A percentile compares a stretch with the other conserved stretches of the same genome.
Evolutionary conservation across 2,797 vertebrate species (phyloP).

Genomic region (Cossypha niveicapilla): DNA sequence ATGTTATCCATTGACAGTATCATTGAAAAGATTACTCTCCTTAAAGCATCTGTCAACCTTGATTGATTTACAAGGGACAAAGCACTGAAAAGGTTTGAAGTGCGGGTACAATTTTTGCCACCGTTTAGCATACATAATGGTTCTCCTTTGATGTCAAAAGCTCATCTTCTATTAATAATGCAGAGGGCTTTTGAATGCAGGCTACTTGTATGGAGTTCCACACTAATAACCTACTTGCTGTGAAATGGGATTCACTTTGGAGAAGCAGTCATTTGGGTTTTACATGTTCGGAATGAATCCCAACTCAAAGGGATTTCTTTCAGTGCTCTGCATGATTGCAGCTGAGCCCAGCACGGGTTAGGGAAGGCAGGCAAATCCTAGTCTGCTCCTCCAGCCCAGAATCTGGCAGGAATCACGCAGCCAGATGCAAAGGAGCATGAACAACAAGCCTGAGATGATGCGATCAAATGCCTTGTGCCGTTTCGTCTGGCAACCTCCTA

Average conservation of each 20-base stretch:
- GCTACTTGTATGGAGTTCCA: conserved; percentile 66
- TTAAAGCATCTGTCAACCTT: conserved; percentile 77
- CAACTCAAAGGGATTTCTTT: conserved; percentile 72
- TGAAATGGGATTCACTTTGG: conserved; percentile 74
- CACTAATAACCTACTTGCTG: conserved; percentile 72
- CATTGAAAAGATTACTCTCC: conserved; percentile 77
- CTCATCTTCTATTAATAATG: conserved; percentile 75
- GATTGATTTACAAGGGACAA: conserved; percentile 77
- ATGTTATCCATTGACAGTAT: conserved; percentile 74
- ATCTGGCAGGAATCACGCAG: conserved; percentile 56
- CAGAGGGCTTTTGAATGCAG: conserved; percentile 70
- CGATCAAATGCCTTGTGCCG: conserved; percentile 45
- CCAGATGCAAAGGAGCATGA: conserved; percentile 61
- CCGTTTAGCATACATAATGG: conserved; percentile 72
- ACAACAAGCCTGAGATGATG: conserved; percentile 38
- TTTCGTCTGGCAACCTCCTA: conserved; percentile 54
- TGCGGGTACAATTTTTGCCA: conserved; percentile 69
- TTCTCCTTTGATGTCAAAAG: conserved; percentile 71
- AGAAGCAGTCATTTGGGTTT: conserved; percentile 72
- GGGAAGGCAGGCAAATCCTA: conserved; percentile 47
- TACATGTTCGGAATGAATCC: conserved; percentile 62
- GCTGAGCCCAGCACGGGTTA: conserved; percentile 54
- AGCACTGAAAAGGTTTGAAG: conserved; percentile 72
- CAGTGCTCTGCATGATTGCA: conserved; percentile 50
- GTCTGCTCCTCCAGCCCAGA: conserved; percentile 36